These are phyloP conservation scores for Eurosta solidaginis DNA, from an alignment of 1,140 invertebrate genomes.

Conservation along the genomic window DNA sequence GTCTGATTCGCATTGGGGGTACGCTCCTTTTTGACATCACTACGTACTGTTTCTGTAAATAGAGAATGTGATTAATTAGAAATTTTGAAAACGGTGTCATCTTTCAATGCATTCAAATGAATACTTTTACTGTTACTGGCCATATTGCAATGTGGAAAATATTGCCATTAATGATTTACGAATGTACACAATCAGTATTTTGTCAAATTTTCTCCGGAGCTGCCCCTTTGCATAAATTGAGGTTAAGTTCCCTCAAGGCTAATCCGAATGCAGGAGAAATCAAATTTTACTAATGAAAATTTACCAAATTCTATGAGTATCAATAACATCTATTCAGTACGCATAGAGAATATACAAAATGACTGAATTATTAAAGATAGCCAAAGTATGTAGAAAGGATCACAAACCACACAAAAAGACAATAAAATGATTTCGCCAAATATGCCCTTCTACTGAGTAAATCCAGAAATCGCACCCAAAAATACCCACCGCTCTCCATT, in stretches of 20 bases:
- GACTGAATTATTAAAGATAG: background rate
- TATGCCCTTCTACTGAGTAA: background rate
- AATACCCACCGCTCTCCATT: conserved; percentile 15
- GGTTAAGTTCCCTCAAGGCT: conserved; percentile 14
- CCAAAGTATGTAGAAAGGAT: too few relatives aligned
- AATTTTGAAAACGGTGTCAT: background rate
- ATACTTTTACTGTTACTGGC: background rate
- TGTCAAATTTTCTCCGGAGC: too few relatives aligned
- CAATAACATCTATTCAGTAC: too few relatives aligned
- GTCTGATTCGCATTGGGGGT: conserved; percentile 34
- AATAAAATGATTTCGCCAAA: background rate
- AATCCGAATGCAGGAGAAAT: background rate
- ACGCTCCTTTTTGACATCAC: background rate
- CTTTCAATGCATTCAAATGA: background rate
- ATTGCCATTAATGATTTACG: too few relatives aligned
- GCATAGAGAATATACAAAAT: background rate
- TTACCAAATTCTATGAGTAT: background rate
- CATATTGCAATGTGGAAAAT: too few relatives aligned
- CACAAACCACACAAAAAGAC: background rate
- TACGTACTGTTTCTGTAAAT: background rate
- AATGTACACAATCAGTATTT: too few relatives aligned
- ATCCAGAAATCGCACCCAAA: background rate
- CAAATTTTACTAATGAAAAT: background rate
- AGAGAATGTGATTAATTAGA: too few relatives aligned
- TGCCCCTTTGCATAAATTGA: conserved; percentile 3